phyloP scores from a whole-genome alignment of 2,797 vertebrate genomes.

The Holocentrus rufus region DNA sequence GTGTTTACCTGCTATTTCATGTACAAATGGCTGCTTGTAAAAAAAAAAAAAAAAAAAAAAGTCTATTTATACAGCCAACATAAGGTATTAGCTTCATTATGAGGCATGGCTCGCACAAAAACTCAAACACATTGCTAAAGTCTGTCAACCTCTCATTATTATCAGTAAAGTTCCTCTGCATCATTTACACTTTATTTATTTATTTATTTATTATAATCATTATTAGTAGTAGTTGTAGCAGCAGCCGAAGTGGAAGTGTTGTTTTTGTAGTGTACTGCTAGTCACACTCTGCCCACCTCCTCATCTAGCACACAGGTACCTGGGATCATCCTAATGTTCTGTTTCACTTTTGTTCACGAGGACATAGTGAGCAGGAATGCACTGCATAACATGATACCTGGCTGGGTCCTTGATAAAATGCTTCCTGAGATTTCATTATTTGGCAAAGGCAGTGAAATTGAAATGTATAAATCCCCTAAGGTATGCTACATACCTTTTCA shows the following conservation, averaged over 20 bases:
- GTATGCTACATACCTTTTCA: conserved; percentile 68
- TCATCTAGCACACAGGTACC: background rate
- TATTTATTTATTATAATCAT: no score
- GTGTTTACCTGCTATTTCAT: no score
- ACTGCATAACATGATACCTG: conserved; percentile 47
- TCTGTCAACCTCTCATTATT: no score
- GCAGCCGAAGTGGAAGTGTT: no score
- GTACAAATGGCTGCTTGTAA: no score
- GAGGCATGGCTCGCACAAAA: background rate
- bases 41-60: no score
- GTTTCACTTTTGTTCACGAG: conserved; percentile 1
- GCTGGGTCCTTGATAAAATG: conserved; percentile 39
- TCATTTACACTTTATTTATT: no score
- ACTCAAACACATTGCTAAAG: no score
- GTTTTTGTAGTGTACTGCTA: background rate
- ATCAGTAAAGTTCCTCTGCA: no score
- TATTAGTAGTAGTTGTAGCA: no score
- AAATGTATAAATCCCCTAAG: conserved; percentile 68
- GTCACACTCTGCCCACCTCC: background rate
- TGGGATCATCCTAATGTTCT: conserved; percentile 3
- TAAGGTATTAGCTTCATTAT: background rate
- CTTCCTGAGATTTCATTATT: conserved; percentile 54
- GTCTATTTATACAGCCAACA: no score
- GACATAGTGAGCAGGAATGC: conserved; percentile 44
- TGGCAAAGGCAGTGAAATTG: conserved; percentile 48